Evolutionary conservation across 1,140 invertebrate genomes (phyloP).

Genomic region (Phthorimaea operculella): DNA sequence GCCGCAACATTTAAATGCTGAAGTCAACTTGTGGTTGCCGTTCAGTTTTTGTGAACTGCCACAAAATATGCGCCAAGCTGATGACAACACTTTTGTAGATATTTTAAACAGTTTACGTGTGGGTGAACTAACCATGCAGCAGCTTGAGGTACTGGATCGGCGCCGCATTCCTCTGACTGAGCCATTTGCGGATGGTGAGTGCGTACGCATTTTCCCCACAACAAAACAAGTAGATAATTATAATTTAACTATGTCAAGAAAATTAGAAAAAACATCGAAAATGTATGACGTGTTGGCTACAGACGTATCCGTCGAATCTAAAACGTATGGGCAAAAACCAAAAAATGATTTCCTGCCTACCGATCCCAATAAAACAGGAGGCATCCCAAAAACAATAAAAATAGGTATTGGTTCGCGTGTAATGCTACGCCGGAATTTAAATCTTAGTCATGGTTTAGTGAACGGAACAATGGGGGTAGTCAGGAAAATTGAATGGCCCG

Average conservation of each 20-base stretch:
- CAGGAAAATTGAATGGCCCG: constrained; percentile 29
- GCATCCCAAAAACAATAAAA: constrained; percentile 18
- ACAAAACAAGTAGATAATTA: constrained; percentile 2
- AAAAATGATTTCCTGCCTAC: background rate
- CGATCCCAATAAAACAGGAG: constrained; percentile 16
- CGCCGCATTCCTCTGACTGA: constrained; percentile 8
- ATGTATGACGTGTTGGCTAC: constrained; percentile 10
- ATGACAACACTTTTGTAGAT: constrained; percentile 26
- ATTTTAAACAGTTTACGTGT: constrained; percentile 23
- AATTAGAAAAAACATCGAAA: background rate
- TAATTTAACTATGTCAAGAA: constrained; percentile 1
- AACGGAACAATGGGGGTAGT: constrained; percentile 39
- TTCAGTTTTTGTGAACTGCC: constrained; percentile 39
- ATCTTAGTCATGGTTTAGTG: constrained; percentile 29
- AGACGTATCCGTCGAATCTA: constrained; percentile 13
- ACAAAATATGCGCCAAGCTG: constrained; percentile 38
- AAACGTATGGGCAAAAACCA: constrained; percentile 5
- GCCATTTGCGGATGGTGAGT: constrained; percentile 19
- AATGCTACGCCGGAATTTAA: constrained; percentile 40
- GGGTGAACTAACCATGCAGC: constrained; percentile 12
- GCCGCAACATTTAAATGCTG: constrained; percentile 29
- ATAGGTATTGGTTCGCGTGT: constrained; percentile 29
- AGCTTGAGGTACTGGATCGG: constrained; percentile 10
- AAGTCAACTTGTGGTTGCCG: constrained; percentile 38
- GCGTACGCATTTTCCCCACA: constrained; percentile 16